Percentiles rank a stretch among this genome's conserved stretches.
These are phyloP conservation scores for Phalacrocorax brasilianus DNA, from an alignment of 2,113 vertebrate species.

Conservation along the genomic window DNA sequence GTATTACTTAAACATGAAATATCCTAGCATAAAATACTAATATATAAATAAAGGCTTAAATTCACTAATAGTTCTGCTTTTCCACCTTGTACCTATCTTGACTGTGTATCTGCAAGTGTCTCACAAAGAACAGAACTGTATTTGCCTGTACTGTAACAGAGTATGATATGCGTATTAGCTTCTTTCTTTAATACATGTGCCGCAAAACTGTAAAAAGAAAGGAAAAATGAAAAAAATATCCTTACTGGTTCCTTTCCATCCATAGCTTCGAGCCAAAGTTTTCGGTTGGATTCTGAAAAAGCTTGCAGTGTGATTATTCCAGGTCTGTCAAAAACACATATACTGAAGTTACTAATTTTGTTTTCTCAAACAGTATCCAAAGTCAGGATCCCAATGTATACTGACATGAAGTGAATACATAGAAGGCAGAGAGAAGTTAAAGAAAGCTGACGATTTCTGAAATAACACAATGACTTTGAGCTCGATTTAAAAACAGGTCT, in stretches of 20 bases:
- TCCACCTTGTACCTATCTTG: not conserved
- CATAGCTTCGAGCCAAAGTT: slow-evolving; percentile 97
- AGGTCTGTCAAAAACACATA: slow-evolving; percentile 77
- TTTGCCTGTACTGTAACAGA: not conserved
- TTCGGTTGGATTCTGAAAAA: slow-evolving; percentile 92
- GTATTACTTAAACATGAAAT: not conserved
- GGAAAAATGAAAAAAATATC: not conserved
- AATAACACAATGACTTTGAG: not conserved
- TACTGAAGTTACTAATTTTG: not conserved
- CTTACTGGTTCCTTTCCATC: slow-evolving; percentile 96
- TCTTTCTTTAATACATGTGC: not conserved
- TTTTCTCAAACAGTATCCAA: not conserved
- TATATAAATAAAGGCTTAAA: not conserved
- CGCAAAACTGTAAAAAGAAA: not conserved
- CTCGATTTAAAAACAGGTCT: not conserved
- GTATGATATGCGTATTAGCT: not conserved
- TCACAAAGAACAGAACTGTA: not conserved
- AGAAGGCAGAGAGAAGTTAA: not conserved
- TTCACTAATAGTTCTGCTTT: not conserved
- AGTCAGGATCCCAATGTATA: not conserved
- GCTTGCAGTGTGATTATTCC: slow-evolving; percentile 94
- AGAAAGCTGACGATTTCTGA: not conserved
- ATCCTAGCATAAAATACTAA: not conserved
- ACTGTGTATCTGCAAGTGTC: not conserved
- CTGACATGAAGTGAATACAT: not conserved